These are phyloP conservation scores for Hippoglossus hippoglossus DNA, from an alignment of 2,797 vertebrate species.

Conservation along the genomic window DNA sequence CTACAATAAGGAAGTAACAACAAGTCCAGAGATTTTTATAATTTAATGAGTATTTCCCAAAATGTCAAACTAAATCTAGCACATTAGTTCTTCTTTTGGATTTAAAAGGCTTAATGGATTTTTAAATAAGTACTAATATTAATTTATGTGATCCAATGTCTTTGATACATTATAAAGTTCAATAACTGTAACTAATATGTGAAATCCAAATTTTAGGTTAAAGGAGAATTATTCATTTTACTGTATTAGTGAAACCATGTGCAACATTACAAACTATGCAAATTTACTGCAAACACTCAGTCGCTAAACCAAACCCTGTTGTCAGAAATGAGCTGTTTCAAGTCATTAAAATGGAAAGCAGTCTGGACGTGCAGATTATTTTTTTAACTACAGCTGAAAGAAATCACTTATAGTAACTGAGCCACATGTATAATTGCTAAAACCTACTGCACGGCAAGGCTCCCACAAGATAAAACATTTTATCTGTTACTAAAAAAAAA, in stretches of 20 bases:
- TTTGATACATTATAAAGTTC: not conserved
- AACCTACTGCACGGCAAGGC: slow-evolving; percentile 29
- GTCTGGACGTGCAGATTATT: slow-evolving; percentile 4
- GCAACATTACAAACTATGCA: not conserved
- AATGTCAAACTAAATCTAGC: not conserved
- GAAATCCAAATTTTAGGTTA: not conserved
- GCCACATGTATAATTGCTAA: slow-evolving; percentile 24
- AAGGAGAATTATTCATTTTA: not conserved
- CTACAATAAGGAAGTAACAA: not conserved
- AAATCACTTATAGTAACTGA: slow-evolving; percentile 27
- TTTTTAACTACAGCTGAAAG: slow-evolving; percentile 26
- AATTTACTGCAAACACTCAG: not conserved
- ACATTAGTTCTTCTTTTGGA: not conserved
- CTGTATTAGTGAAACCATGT: not conserved
- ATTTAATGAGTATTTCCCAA: no score
- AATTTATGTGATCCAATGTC: not conserved
- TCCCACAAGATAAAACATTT: slow-evolving; percentile 38
- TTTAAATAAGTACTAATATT: no score
- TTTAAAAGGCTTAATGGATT: not conserved
- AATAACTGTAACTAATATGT: not conserved
- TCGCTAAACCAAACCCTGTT: not conserved
- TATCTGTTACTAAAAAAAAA: slow-evolving; percentile 38
- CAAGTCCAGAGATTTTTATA: not conserved
- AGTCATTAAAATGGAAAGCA: slow-evolving; percentile 22
- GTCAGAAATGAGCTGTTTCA: not conserved